phyloP scores from a whole-genome alignment of 1,140 invertebrate genomes.

The Neuroterus valhalla region DNA sequence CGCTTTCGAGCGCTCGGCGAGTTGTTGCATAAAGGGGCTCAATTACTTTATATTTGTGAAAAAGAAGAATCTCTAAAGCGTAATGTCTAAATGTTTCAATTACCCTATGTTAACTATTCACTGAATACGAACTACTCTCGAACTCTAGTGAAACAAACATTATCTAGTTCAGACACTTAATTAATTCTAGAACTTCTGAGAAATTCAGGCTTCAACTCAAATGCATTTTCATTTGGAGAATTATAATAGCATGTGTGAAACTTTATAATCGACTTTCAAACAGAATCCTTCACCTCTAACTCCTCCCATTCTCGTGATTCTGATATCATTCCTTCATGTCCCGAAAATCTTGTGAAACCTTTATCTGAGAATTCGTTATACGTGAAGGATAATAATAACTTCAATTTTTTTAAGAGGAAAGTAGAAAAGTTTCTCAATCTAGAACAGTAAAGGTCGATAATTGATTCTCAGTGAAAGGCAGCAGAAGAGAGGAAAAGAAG shows the following conservation, averaged over 20 bases:
- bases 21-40: no score
- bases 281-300: background rate
- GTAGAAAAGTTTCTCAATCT: constrained; percentile 7
- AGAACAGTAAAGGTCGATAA: background rate
- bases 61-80: no score
- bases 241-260: background rate
- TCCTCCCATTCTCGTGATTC: background rate
- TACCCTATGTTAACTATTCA: no score
- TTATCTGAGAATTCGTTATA: background rate
- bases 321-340: background rate
- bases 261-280: constrained; percentile 8
- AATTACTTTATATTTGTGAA: no score
- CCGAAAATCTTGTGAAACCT: background rate
- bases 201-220: background rate
- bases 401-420: background rate
- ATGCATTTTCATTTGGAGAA: background rate
- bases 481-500: background rate
- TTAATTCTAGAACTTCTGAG: background rate
- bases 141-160: background rate
- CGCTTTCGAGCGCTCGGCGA: no score
- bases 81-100: no score
- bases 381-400: background rate
- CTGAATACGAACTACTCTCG: background rate
- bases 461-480: background rate
- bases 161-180: background rate